These are phyloP conservation scores for Hippocampus zosterae DNA, from an alignment of 2,113 vertebrate species.

Conservation along the genomic window DNA sequence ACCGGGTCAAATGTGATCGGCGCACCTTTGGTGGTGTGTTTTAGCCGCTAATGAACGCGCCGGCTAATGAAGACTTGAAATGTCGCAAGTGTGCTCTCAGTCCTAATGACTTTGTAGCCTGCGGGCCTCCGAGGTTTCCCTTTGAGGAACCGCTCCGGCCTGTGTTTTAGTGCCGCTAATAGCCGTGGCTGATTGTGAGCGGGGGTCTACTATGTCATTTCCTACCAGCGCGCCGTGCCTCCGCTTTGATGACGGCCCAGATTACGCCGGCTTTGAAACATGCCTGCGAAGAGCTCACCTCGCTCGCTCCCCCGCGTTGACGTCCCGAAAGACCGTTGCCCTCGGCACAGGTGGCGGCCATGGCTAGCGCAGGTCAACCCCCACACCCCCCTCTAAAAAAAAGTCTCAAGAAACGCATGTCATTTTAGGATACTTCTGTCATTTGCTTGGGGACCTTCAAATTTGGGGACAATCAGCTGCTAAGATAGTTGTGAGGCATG, in stretches of 20 bases:
- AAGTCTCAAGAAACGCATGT: neutral
- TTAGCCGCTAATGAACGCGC: constrained; percentile 35
- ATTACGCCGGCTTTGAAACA: constrained; percentile 63
- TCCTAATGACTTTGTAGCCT: constrained; percentile 50
- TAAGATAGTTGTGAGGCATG: neutral
- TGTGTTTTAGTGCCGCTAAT: constrained; percentile 65
- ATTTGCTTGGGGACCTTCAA: too few species aligned
- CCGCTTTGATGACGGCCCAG: constrained; percentile 57
- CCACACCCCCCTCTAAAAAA: neutral
- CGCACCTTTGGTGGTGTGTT: constrained; percentile 27
- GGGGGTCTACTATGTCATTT: constrained; percentile 61
- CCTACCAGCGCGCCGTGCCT: constrained; percentile 42
- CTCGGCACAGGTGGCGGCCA: neutral
- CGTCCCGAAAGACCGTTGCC: neutral
- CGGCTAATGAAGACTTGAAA: constrained; percentile 58
- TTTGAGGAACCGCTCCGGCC: constrained; percentile 59
- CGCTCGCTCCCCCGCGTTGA: neutral
- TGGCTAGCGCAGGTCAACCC: neutral
- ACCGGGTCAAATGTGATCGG: constrained; percentile 51
- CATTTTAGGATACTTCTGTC: too few species aligned
- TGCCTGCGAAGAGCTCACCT: neutral
- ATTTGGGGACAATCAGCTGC: neutral
- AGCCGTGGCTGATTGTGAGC: constrained; percentile 21
- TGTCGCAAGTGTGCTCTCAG: constrained; percentile 8
- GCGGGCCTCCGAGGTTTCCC: constrained; percentile 40